A percentile compares a stretch with the other conserved stretches of the same genome.
These are phyloP conservation scores for Zosterops lateralis DNA, from an alignment of 2,113 vertebrate species.

Conservation along the genomic window DNA sequence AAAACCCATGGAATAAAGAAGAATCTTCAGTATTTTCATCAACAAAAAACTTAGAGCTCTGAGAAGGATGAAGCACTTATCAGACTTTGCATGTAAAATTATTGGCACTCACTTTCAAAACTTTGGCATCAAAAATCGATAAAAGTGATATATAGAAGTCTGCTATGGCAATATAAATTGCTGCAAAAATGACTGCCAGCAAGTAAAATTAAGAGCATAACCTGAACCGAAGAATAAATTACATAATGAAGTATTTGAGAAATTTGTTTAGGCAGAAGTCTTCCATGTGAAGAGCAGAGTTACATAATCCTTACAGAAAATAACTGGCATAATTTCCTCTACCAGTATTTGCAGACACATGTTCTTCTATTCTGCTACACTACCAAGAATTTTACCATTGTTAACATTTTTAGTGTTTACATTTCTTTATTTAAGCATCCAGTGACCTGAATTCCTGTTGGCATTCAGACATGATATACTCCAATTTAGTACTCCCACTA, in stretches of 20 bases:
- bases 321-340: not conserved
- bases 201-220: constrained; percentile 43
- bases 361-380: not conserved
- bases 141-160: not conserved
- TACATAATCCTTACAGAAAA: not conserved
- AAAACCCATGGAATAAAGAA: not conserved
- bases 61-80: not conserved
- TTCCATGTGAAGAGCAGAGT: not conserved
- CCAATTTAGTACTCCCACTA: not conserved
- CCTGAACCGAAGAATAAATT: constrained; percentile 26
- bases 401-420: not conserved
- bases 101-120: not conserved
- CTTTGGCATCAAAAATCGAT: not conserved
- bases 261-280: not conserved
- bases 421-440: not conserved
- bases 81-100: not conserved
- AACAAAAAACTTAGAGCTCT: not conserved
- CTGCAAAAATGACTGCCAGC: not conserved
- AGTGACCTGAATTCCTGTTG: not conserved
- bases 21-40: not conserved
- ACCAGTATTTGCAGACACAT: not conserved
- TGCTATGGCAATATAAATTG: not conserved
- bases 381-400: not conserved
- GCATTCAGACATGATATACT: not conserved
- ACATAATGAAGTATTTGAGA: not conserved